Conservation (phyloP, 2,113 vertebrate genomes). For the Copsychus sechellarum region DNA sequence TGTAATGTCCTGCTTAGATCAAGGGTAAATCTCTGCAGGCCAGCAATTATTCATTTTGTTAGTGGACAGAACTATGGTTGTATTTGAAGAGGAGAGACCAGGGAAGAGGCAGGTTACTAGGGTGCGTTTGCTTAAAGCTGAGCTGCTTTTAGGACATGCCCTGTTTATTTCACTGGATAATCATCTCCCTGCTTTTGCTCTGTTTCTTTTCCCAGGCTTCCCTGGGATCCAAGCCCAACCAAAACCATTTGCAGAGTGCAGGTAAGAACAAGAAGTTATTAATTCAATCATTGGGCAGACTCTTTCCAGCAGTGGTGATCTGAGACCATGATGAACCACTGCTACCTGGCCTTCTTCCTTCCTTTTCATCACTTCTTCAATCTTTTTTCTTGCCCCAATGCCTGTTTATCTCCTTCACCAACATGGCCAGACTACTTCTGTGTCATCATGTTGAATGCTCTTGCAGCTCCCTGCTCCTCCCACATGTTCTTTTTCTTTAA, state of each 20-base stretch:
- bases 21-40: background rate
- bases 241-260: constrained; percentile 67
- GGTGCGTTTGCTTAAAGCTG: constrained; percentile 29
- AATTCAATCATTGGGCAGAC: constrained; percentile 40
- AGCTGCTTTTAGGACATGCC: constrained; percentile 29
- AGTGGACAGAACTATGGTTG: constrained; percentile 10
- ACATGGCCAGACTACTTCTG: background rate
- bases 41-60: background rate
- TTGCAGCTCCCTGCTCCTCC: background rate
- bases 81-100: background rate
- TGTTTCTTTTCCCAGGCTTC: constrained; percentile 61
- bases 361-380: background rate
- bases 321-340: background rate
- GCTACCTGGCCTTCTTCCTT: background rate
- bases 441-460: background rate
- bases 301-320: constrained; percentile 20
- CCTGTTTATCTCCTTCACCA: background rate
- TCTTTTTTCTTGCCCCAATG: background rate
- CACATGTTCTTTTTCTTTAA: background rate
- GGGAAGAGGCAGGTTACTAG: background rate
- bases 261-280: constrained; percentile 69
- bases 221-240: constrained; percentile 58
- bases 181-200: constrained; percentile 42
- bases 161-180: constrained; percentile 44
- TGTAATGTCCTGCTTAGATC: background rate